These are phyloP conservation scores for Toxostoma redivivum DNA, from an alignment of 2,113 vertebrate genomes.

Conservation along the genomic window DNA sequence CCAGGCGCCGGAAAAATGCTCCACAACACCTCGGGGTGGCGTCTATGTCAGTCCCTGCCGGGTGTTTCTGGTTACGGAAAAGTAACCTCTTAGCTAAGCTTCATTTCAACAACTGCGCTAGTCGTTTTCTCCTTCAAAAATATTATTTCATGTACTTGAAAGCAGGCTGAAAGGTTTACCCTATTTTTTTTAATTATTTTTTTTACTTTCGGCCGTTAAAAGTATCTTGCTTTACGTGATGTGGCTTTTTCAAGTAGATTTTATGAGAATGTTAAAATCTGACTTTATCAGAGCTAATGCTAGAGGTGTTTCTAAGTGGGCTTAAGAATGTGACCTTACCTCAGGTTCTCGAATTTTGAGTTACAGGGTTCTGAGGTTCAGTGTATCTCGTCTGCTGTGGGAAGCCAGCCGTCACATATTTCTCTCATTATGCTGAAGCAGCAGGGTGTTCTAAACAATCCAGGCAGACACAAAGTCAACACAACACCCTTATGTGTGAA, in stretches of 20 bases:
- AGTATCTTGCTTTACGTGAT: not conserved
- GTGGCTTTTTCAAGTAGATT: not conserved
- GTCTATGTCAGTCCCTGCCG: too few relatives aligned
- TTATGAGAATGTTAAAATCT: not conserved
- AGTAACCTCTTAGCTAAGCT: not conserved
- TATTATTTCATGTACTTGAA: not conserved
- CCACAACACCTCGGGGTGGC: fast-evolving
- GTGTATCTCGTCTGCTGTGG: not conserved
- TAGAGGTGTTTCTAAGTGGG: not conserved
- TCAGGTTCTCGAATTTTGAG: not conserved
- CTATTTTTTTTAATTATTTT: too few relatives aligned
- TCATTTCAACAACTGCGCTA: not conserved
- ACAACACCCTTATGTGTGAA: not conserved
- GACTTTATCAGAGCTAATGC: not conserved
- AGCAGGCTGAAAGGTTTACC: fast-evolving
- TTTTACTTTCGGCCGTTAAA: not conserved
- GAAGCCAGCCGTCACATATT: not conserved
- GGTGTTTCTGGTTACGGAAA: not conserved
- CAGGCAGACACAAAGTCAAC: not conserved
- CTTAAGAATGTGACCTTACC: not conserved
- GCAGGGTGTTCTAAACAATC: not conserved
- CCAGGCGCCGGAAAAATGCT: not conserved
- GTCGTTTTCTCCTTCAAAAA: not conserved
- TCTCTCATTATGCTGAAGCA: not conserved
- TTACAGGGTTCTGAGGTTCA: not conserved